Conservation (phyloP, 2,113 vertebrate species). For the Aepyceros melampus region DNA sequence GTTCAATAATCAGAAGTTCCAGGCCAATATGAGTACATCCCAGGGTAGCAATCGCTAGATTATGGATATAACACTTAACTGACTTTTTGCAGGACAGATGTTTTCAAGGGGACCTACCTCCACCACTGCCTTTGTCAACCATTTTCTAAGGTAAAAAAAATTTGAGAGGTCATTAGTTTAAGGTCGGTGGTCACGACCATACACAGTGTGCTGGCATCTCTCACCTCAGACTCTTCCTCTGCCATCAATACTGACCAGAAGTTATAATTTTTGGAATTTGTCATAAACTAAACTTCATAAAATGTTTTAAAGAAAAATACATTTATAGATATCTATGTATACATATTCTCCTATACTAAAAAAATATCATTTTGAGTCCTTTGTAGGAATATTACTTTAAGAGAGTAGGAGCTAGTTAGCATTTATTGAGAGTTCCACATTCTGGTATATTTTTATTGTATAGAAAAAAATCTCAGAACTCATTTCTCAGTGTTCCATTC, state of each 20-base stretch:
- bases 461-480: conserved; percentile 2
- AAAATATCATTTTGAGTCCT: neutral
- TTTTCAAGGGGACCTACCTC: neutral
- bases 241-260: neutral
- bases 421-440: conserved; percentile 47
- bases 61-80: neutral
- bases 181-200: neutral
- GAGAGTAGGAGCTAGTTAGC: conserved; percentile 4
- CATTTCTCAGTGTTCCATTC: neutral
- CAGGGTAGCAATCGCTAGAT: neutral
- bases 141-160: neutral
- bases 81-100: neutral
- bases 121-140: neutral
- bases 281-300: neutral
- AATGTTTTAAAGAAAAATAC: neutral
- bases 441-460: conserved; percentile 34
- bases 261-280: neutral
- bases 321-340: neutral
- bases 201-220: neutral
- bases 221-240: neutral
- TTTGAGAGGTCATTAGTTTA: neutral
- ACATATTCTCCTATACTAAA: neutral
- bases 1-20: neutral
- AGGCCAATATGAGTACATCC: neutral
- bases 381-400: conserved; percentile 18